Evolutionary conservation across 2,797 vertebrate species (phyloP).

Genomic region (Arremon brunneinucha): DNA sequence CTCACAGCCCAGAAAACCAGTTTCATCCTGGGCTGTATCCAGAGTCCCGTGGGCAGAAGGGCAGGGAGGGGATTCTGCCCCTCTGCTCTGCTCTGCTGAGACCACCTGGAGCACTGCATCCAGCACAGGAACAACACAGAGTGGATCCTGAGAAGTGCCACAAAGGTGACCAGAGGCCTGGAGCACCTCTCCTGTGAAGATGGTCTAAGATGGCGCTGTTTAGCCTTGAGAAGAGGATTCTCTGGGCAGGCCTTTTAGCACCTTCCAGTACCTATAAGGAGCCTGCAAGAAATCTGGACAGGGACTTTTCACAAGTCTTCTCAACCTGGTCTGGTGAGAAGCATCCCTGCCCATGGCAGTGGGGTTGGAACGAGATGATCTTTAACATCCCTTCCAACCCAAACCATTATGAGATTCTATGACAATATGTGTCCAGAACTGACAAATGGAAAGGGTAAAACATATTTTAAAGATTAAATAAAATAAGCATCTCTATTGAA

Average conservation of each 20-base stretch:
- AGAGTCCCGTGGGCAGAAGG: background rate
- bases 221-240: background rate
- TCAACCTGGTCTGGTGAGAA: background rate
- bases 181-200: background rate
- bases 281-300: background rate
- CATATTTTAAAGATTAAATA: background rate
- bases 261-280: background rate
- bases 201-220: background rate
- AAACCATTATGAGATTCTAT: background rate
- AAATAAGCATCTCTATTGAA: background rate
- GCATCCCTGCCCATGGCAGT: too few species aligned
- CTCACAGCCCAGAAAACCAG: background rate
- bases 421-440: background rate
- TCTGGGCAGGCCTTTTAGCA: background rate
- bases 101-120: background rate
- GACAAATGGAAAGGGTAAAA: background rate
- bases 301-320: background rate
- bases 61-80: background rate
- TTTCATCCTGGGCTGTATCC: background rate
- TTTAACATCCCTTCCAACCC: background rate
- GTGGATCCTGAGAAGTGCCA: background rate
- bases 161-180: background rate
- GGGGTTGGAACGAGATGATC: rapidly evolving
- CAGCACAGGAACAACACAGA: background rate
- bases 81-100: background rate